A percentile compares a stretch with the other conserved stretches of the same genome.
These are phyloP conservation scores for Hozukius guyotensis DNA, from an alignment of 2,797 vertebrate genomes.

Conservation along the genomic window DNA sequence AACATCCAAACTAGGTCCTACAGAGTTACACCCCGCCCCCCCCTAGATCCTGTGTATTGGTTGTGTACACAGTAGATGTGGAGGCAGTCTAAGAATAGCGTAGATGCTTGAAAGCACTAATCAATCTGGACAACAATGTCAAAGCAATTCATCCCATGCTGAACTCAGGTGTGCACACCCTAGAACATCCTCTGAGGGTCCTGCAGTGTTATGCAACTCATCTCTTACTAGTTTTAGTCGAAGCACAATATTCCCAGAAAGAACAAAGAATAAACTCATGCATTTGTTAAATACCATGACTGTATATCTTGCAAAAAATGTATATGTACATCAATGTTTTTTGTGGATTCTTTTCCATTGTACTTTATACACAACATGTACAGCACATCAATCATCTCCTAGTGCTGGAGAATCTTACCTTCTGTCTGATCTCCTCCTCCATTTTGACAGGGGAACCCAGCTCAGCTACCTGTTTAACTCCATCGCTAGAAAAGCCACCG, in stretches of 20 bases:
- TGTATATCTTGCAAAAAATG: background rate
- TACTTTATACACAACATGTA: background rate
- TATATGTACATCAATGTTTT: background rate
- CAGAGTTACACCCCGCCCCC: background rate
- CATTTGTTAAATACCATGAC: background rate
- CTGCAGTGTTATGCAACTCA: constrained; percentile 4
- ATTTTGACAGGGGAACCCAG: constrained; percentile 97
- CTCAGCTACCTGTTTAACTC: constrained; percentile 95
- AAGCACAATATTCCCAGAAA: background rate
- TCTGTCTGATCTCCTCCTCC: constrained; percentile 99
- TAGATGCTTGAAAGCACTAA: constrained; percentile 47
- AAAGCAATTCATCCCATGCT: constrained; percentile 35
- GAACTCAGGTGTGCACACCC: constrained; percentile 35
- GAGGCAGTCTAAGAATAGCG: constrained; percentile 36
- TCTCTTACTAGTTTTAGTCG: background rate
- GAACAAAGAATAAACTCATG: background rate
- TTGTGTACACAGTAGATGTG: background rate
- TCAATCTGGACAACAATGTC: constrained; percentile 52
- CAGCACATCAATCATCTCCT: background rate
- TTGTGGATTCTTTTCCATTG: background rate
- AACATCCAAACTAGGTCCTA: background rate
- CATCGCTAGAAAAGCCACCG: constrained; percentile 92
- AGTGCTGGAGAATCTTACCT: constrained; percentile 80
- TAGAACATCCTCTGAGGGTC: constrained; percentile 7
- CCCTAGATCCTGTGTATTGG: background rate